A percentile compares a stretch with the other conserved stretches of the same genome.
Conservation (phyloP, 2,113 vertebrate species). For the Podarcis raffonei region DNA sequence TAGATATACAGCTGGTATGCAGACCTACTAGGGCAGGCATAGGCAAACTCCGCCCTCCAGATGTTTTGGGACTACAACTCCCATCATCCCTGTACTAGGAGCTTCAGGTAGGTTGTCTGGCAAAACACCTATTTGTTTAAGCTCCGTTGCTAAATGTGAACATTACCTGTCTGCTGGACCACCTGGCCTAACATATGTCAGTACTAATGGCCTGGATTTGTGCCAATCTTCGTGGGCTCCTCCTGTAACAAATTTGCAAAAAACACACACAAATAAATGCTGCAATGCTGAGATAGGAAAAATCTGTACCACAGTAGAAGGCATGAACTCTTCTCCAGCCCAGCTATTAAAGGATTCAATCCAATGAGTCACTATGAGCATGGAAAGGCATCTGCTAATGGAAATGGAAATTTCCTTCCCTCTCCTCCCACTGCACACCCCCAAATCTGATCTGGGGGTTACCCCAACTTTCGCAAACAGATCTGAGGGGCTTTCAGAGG, state of each 20-base stretch:
- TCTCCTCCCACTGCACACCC: not conserved
- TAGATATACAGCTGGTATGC: not conserved
- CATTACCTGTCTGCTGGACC: slow-evolving; percentile 95
- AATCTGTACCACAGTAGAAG: slow-evolving; percentile 2
- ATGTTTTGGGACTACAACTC: too few relatives aligned
- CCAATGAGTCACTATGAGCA: not conserved
- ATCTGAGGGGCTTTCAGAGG: too few relatives aligned
- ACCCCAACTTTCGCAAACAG: too few relatives aligned
- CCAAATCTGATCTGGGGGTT: too few relatives aligned
- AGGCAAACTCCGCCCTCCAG: too few relatives aligned
- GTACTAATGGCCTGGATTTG: slow-evolving; percentile 90
- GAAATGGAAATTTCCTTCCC: not conserved
- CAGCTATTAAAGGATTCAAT: slow-evolving; percentile 3
- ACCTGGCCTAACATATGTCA: slow-evolving; percentile 90
- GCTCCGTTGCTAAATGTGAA: not conserved
- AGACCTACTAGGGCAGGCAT: not conserved
- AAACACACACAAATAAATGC: not conserved
- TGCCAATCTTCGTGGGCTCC: slow-evolving; percentile 96
- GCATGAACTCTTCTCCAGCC: slow-evolving; percentile 28
- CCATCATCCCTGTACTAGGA: not conserved
- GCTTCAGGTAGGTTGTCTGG: not conserved
- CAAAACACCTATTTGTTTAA: not conserved
- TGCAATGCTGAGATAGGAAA: not conserved
- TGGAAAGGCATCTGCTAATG: not conserved
- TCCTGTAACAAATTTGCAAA: slow-evolving; percentile 76